Base-by-base conservation (phyloP, 2,888 invertebrate species). In the Vesta saturnalis region DNA sequence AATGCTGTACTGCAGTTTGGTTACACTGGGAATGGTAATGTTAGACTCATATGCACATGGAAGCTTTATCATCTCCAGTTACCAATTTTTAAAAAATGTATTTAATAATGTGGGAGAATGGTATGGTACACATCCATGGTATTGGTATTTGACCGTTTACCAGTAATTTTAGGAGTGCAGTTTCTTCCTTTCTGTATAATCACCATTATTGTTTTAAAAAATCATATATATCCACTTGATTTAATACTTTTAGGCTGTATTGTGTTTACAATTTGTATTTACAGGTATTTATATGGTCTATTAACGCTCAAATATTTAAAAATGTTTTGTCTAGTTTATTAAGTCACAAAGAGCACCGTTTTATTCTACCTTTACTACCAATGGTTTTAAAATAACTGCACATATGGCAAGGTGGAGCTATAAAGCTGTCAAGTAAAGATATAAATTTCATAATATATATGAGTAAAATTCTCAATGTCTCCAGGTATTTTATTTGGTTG, bases 271-370 rank as follows among this genome's bases (percentile, higher is more conserved):
- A 69, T 93, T 2, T 77, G 81, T 10, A 78, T 91, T 1, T 89
- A 91, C 79, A 91, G 89, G 89, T 87, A 76, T n/a, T n/a, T n/a
- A n/a, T n/a, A n/a, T n/a, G n/a, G n/a, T n/a, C n/a, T n/a, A n/a
- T n/a, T n/a, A n/a, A n/a, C n/a, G n/a, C n/a, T n/a, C n/a, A n/a
- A n/a, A n/a, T n/a, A n/a, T n/a, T n/a, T n/a, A n/a, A n/a, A n/a
- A n/a, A n/a, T n/a, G n/a, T n/a, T n/a, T n/a, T n/a, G n/a, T n/a
- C n/a, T n/a, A 95, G 96, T 79, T 86, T 90, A 10, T 85, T 97
- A 30, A 88, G 92, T 0, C 99, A 99, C 84, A 99, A 99, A 83
- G 99, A 99, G 85, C 95, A 97, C 82, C 88, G 99, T 56, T 99
- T 99, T 82, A 84, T 98, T 47, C 84, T 96, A 55, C 94, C 97